Percentiles rank a stretch among this genome's conserved stretches.
Evolutionary conservation across 2,888 invertebrate genomes (phyloP).

Genomic region (Monopis laevigella): DNA sequence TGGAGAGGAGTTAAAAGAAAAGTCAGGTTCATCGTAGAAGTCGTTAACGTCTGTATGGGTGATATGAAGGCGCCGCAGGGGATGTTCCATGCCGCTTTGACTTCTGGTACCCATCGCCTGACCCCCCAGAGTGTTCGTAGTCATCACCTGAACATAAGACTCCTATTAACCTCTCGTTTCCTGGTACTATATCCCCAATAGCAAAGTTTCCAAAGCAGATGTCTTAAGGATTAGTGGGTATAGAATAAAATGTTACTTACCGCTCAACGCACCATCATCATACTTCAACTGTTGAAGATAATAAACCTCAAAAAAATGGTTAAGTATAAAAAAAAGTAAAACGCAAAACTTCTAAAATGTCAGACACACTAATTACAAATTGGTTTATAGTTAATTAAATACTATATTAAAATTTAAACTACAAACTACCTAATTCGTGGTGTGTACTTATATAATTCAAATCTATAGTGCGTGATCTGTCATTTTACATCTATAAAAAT

Average conservation of each 20-base stretch:
- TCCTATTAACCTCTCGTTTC: neutral
- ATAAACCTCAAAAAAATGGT: too few relatives aligned
- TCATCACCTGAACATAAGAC: constrained; percentile 41
- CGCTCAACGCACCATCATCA: constrained; percentile 61
- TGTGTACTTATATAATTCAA: too few relatives aligned
- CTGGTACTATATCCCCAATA: too few relatives aligned
- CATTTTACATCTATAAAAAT: too few relatives aligned
- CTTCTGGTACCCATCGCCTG: constrained; percentile 57
- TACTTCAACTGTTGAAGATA: too few relatives aligned
- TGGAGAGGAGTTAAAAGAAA: constrained; percentile 4
- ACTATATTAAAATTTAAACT: too few relatives aligned
- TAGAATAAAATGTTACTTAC: constrained; percentile 37
- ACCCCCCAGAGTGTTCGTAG: constrained; percentile 59
- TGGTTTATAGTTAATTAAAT: too few relatives aligned
- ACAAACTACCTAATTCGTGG: too few relatives aligned
- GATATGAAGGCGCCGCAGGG: constrained; percentile 51
- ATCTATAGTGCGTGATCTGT: too few relatives aligned
- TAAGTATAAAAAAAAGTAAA: too few relatives aligned
- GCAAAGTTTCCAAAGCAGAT: neutral
- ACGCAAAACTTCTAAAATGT: too few relatives aligned
- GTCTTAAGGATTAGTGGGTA: neutral
- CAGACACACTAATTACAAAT: too few relatives aligned
- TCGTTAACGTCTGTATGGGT: constrained; percentile 58
- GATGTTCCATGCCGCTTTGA: constrained; percentile 52
- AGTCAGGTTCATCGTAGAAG: constrained; percentile 15